phyloP scores from a whole-genome alignment of 1,140 invertebrate genomes.

The Maniola jurtina region DNA sequence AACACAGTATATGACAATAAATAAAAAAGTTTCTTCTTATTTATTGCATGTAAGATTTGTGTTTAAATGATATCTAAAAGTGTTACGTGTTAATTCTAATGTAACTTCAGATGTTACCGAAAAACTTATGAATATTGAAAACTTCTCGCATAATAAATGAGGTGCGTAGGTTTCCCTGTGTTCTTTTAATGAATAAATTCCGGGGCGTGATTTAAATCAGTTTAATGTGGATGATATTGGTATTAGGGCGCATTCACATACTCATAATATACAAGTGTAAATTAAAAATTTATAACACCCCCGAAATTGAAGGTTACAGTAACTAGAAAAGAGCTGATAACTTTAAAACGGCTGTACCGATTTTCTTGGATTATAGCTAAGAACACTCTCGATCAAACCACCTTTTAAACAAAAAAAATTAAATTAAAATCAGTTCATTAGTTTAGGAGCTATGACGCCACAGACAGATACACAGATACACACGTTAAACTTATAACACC shows the following conservation, averaged over 20 bases:
- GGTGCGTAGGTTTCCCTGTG: slow-evolving; percentile 19
- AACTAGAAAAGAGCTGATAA: too few species aligned
- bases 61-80: slow-evolving; percentile 3
- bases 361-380: too few species aligned
- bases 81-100: slow-evolving; percentile 19
- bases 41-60: slow-evolving; percentile 10
- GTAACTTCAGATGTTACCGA: slow-evolving; percentile 23
- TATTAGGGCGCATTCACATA: slow-evolving; percentile 5
- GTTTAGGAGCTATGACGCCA: too few species aligned
- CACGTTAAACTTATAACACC: too few species aligned
- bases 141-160: slow-evolving; percentile 23
- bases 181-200: slow-evolving; percentile 28
- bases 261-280: background rate
- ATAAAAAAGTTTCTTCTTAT: background rate
- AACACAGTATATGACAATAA: background rate
- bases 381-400: too few species aligned
- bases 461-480: too few species aligned
- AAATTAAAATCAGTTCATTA: too few species aligned
- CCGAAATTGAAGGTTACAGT: too few species aligned
- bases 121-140: slow-evolving; percentile 30
- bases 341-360: too few species aligned
- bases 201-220: slow-evolving; percentile 18
- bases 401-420: too few species aligned
- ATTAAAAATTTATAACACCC: too few species aligned
- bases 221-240: slow-evolving; percentile 16